Evolutionary conservation across 2,113 vertebrate genomes (phyloP).

Genomic region (Pseudonaja textilis): DNA sequence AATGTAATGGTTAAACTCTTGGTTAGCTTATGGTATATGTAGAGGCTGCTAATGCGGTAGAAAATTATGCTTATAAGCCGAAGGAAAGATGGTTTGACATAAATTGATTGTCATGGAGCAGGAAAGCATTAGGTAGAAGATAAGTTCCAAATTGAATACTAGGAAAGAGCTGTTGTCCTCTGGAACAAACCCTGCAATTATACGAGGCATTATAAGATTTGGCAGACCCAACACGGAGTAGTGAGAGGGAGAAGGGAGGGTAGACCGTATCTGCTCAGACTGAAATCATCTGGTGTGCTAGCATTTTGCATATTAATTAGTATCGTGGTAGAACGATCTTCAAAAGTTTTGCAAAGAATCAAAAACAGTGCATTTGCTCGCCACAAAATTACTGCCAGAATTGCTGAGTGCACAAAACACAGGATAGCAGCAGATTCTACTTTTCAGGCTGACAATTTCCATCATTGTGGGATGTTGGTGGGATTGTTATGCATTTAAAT

Average conservation of each 20-base stretch:
- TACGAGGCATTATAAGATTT: background rate
- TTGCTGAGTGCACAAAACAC: slow-evolving; percentile 71
- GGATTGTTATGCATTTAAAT: slow-evolving; percentile 74
- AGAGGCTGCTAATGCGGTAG: background rate
- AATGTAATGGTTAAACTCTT: background rate
- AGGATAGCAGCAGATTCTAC: slow-evolving; percentile 52
- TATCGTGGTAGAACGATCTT: slow-evolving; percentile 25
- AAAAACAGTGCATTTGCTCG: slow-evolving; percentile 25
- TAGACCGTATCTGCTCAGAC: background rate
- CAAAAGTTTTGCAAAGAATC: slow-evolving; percentile 26
- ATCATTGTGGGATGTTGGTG: slow-evolving; percentile 59
- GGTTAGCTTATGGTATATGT: background rate
- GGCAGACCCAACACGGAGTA: background rate
- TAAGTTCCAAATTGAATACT: background rate
- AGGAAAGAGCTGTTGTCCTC: background rate
- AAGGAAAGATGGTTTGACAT: background rate
- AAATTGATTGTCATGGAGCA: background rate
- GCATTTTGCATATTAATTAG: slow-evolving; percentile 40
- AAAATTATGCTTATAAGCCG: background rate
- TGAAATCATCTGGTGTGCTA: slow-evolving; percentile 11
- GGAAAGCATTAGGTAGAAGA: background rate
- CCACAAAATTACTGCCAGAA: slow-evolving; percentile 67
- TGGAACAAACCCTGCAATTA: background rate
- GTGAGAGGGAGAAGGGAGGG: background rate
- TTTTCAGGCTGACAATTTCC: slow-evolving; percentile 66